phyloP scores from a whole-genome alignment of 2,113 vertebrate species.

The Bubo bubo region DNA sequence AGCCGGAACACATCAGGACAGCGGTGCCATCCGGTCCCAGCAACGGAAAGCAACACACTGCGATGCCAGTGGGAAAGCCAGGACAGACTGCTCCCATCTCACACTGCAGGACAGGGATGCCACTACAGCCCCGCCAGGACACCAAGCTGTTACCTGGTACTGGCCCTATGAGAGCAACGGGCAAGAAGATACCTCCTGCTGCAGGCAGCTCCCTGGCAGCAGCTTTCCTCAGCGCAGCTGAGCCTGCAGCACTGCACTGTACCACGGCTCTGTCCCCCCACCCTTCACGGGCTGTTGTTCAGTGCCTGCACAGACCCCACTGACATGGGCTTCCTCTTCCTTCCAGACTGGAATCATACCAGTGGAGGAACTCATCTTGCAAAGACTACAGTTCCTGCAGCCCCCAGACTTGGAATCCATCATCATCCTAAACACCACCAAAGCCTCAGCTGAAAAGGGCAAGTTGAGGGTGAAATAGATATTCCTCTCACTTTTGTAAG shows the following conservation, averaged over 20 bases:
- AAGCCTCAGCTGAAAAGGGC: background rate
- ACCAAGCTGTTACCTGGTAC: background rate
- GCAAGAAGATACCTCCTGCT: background rate
- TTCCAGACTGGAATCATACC: background rate
- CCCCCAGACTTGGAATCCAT: background rate
- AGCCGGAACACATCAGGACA: background rate
- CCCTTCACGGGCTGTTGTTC: background rate
- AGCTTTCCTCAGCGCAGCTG: too few relatives aligned
- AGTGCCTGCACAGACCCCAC: background rate
- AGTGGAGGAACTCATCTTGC: background rate
- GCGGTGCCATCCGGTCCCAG: background rate
- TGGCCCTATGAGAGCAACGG: too few relatives aligned
- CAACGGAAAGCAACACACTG: fast-evolving
- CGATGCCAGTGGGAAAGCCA: background rate
- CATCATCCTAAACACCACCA: background rate
- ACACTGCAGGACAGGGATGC: background rate
- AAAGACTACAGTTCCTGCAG: background rate
- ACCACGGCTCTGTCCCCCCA: background rate
- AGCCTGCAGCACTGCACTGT: fast-evolving
- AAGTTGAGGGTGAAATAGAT: background rate
- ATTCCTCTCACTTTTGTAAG: background rate
- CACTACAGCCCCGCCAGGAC: fast-evolving
- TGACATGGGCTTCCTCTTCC: background rate
- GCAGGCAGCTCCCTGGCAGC: background rate
- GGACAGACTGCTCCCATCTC: too few relatives aligned